phyloP scores from a whole-genome alignment of 2,888 invertebrate species.

The Lutraria lutraria region DNA sequence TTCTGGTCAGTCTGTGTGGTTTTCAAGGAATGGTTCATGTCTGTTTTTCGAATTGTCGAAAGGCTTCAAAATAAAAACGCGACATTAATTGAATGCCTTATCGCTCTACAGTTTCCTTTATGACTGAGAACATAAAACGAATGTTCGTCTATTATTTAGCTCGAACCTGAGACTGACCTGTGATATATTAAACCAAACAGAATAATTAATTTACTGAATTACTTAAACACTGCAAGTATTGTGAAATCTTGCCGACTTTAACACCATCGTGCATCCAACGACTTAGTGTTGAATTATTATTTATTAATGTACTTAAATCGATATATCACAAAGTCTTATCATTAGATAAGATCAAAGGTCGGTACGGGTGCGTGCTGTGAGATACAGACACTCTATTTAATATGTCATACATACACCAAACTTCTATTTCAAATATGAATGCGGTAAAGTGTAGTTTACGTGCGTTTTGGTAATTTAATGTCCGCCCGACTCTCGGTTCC shows the following conservation, averaged over 20 bases:
- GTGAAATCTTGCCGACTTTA: not conserved
- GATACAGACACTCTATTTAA: not conserved
- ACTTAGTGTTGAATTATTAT: not conserved
- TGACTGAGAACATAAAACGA: too few relatives aligned
- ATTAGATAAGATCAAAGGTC: not conserved
- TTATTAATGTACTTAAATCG: not conserved
- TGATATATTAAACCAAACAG: not conserved
- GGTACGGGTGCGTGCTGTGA: constrained; percentile 10
- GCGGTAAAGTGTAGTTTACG: not conserved
- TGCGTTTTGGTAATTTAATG: not conserved
- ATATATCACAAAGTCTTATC: not conserved
- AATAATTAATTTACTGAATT: not conserved
- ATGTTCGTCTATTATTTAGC: too few relatives aligned
- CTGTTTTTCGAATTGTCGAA: too few relatives aligned
- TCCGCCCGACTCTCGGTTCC: not conserved
- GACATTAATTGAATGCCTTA: too few relatives aligned
- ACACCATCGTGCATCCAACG: not conserved
- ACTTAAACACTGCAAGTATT: not conserved
- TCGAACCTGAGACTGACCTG: too few relatives aligned
- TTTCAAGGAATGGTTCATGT: too few relatives aligned
- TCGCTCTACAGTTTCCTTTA: too few relatives aligned
- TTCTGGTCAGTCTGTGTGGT: too few relatives aligned
- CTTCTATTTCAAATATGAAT: not conserved
- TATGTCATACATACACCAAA: not conserved
- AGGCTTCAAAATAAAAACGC: too few relatives aligned